Conservation (phyloP, 1,140 invertebrate genomes). For the Luehdorfia chinensis region DNA sequence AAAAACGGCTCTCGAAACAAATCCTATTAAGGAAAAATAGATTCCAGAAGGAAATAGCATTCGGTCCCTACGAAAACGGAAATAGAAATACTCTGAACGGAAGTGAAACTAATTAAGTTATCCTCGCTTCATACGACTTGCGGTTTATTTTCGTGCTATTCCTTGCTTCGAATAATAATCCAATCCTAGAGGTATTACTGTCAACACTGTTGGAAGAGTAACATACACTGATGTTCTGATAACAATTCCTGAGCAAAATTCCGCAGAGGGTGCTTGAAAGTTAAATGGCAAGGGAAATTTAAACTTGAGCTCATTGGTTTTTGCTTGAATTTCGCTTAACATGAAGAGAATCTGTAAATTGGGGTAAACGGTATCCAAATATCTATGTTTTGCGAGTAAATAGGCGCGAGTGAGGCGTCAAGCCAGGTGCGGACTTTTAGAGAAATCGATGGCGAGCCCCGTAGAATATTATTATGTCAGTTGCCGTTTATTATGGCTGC, state of each 20-base stretch:
- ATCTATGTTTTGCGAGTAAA: constrained; percentile 71
- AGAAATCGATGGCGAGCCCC: constrained; percentile 64
- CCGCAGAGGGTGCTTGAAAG: constrained; percentile 41
- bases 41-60: constrained; percentile 56
- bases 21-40: constrained; percentile 70
- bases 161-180: constrained; percentile 61
- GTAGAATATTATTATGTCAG: constrained; percentile 67
- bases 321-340: constrained; percentile 34
- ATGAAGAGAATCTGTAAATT: constrained; percentile 29
- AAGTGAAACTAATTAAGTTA: constrained; percentile 76
- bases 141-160: constrained; percentile 67
- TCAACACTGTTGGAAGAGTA: constrained; percentile 59
- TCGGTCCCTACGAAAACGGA: constrained; percentile 63
- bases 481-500: constrained; percentile 58
- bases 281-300: constrained; percentile 26
- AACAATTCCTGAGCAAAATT: constrained; percentile 60
- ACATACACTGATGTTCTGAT: constrained; percentile 62
- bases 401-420: constrained; percentile 65
- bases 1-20: constrained; percentile 37
- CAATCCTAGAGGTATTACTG: constrained; percentile 57
- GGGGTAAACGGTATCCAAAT: constrained; percentile 61
- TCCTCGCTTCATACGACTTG: constrained; percentile 57
- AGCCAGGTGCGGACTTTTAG: constrained; percentile 65
- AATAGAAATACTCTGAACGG: constrained; percentile 72
- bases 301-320: constrained; percentile 23